Base-by-base conservation (phyloP, 2,113 vertebrate genomes). In the Prionailurus viverrinus region DNA sequence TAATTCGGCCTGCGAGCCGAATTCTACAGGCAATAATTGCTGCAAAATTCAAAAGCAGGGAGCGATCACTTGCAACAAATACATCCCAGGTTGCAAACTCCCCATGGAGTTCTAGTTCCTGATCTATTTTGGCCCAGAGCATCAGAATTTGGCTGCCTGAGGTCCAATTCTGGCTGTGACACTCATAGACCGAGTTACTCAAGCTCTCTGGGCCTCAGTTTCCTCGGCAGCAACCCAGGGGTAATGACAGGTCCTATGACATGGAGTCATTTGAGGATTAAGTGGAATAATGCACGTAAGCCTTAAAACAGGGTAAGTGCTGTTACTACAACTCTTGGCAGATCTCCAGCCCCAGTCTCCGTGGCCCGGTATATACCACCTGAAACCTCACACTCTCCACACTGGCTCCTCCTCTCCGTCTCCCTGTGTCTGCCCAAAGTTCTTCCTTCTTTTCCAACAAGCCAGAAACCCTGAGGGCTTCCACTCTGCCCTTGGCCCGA, bases 1-100 rank as follows among this genome's bases (percentile, higher is more conserved):
- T 79, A 82, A 81, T 45, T 45, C 45, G 1, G 45, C 8, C 15
- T 53, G 39, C 68, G 61, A 89, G 92, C 27, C 78, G 78, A 51
- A 76, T 48, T 92, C 66, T 73, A 66, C 63, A 58, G 48, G 58
- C 78, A 68, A 3, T 51, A 83, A 71, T 4, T 18, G 41, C 90
- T 95, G 21, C 58, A 18, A 86, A 74, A 65, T 73, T 92, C 73
- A 58, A 73, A 51, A 96, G 93, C 9, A 68, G 31, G 69, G 69
- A 83, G 48, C 18, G 1, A 45, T 31, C 11, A 14, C 48, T 55
- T 53, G 45, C 65, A 45, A 33, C 48, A 93, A n/a, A 31, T 18
- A 27, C 1, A 45, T 31, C 25, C 71, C 33, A 58, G 51, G 73
- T 7, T 58, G 58, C 31, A 87, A 78, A 33, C 69, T n/a, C 66